Evolutionary conservation across 2,797 vertebrate genomes (phyloP).

Genomic region (Myiotriccus ornatus): DNA sequence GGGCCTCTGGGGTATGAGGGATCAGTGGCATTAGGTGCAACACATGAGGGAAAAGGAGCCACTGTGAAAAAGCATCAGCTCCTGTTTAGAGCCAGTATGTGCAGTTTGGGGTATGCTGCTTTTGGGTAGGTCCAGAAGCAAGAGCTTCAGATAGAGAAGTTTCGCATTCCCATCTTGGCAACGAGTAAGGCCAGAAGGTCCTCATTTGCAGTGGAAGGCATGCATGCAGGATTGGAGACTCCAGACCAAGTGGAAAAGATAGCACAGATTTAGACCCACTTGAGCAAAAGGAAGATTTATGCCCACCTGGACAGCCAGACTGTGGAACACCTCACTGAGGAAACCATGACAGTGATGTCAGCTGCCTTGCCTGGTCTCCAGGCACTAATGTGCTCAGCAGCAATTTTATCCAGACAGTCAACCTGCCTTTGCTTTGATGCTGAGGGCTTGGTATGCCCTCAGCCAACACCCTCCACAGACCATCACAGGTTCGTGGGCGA

Average conservation of each 20-base stretch:
- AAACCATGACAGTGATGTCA: not conserved
- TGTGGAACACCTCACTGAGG: not conserved
- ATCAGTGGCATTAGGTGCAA: not conserved
- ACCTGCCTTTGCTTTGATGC: not conserved
- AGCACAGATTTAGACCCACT: not conserved
- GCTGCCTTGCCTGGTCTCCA: not conserved
- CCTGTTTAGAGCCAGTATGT: not conserved
- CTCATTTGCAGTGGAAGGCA: not conserved
- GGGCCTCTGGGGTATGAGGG: not conserved
- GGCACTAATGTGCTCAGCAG: not conserved
- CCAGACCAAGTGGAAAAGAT: fast-evolving
- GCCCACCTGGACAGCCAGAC: not conserved
- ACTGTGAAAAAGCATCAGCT: not conserved
- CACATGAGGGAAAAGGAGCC: fast-evolving
- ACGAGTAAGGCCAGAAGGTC: not conserved
- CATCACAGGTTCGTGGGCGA: not conserved
- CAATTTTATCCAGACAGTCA: not conserved
- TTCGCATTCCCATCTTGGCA: not conserved
- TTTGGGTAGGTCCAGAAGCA: not conserved
- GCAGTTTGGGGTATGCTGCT: not conserved
- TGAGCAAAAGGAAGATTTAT: not conserved
- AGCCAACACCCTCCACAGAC: not conserved
- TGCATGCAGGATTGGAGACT: not conserved
- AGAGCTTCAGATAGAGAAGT: not conserved
- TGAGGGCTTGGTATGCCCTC: not conserved